A percentile compares a stretch with the other conserved stretches of the same genome.
Evolutionary conservation across 2,888 invertebrate genomes (phyloP).

Genomic region (Leucozona laternaria): DNA sequence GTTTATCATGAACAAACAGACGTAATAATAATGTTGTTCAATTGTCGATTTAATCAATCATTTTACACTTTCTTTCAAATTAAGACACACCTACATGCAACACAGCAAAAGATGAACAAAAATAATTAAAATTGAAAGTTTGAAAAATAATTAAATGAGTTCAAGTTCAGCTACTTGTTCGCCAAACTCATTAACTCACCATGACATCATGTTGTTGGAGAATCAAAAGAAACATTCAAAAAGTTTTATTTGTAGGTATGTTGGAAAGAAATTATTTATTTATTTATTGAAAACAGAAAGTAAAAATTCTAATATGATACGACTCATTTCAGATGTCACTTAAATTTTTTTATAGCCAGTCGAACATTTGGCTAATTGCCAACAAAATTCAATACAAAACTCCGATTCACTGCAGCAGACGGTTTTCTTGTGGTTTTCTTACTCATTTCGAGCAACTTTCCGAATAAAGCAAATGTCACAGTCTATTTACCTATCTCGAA

Average conservation of each 20-base stretch:
- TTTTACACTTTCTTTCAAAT: too few relatives aligned
- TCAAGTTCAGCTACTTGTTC: background rate
- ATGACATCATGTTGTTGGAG: background rate
- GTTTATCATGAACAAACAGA: too few relatives aligned
- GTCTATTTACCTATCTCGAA: background rate
- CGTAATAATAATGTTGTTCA: too few relatives aligned
- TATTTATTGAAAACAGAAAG: too few relatives aligned
- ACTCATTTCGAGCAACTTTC: conserved; percentile 23
- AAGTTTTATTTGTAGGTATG: background rate
- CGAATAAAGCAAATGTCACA: conserved; percentile 15
- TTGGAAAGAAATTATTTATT: too few relatives aligned
- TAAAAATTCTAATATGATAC: background rate
- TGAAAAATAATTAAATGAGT: too few relatives aligned
- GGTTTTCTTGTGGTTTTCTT: background rate
- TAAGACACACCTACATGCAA: too few relatives aligned
- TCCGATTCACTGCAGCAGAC: background rate
- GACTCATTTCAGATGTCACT: background rate
- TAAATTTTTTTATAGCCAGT: background rate
- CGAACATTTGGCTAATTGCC: conserved; percentile 3
- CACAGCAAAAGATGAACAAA: background rate
- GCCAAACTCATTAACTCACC: background rate
- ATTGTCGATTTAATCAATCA: too few relatives aligned
- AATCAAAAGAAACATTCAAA: background rate
- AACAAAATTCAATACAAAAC: conserved; percentile 7
- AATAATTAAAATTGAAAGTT: too few relatives aligned